Evolutionary conservation across 2,888 invertebrate genomes (phyloP).

Genomic region (Stenotaenia linearis): DNA sequence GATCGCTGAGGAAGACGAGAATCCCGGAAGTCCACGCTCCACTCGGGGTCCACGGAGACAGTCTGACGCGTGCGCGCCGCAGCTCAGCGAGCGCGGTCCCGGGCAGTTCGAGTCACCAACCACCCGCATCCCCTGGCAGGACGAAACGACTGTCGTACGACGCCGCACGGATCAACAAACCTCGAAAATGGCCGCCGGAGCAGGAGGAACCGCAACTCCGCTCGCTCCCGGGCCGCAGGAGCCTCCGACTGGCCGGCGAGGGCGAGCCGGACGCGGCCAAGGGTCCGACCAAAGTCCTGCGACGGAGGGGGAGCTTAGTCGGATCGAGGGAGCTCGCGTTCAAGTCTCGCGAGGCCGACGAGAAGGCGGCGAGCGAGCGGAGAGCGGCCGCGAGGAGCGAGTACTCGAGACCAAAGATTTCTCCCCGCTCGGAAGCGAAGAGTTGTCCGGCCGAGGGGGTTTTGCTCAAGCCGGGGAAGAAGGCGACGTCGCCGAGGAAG

Average conservation of each 20-base stretch:
- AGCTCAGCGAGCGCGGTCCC: not conserved
- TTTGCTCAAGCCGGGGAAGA: not conserved
- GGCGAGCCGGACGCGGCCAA: not conserved
- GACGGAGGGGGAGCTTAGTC: constrained; percentile 10
- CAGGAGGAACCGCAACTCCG: not conserved
- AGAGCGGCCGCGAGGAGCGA: not conserved
- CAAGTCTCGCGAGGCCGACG: no score
- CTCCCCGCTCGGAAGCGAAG: not conserved
- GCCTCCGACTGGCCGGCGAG: not conserved
- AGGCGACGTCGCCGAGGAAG: constrained; percentile 36
- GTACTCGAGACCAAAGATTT: not conserved
- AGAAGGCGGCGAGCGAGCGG: not conserved
- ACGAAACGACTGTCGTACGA: not conserved
- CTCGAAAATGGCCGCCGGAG: not conserved
- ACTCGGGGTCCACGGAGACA: not conserved
- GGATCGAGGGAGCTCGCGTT: not conserved
- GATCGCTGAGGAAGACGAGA: not conserved
- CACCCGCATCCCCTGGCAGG: not conserved
- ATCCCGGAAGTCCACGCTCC: not conserved
- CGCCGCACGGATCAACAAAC: no score
- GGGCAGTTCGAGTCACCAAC: not conserved
- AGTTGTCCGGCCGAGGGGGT: not conserved
- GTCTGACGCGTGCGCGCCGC: not conserved
- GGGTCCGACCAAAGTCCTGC: not conserved
- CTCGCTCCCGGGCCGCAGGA: not conserved